These are phyloP conservation scores for Caradrina clavipalpis DNA, from an alignment of 2,888 invertebrate genomes.

Conservation along the genomic window DNA sequence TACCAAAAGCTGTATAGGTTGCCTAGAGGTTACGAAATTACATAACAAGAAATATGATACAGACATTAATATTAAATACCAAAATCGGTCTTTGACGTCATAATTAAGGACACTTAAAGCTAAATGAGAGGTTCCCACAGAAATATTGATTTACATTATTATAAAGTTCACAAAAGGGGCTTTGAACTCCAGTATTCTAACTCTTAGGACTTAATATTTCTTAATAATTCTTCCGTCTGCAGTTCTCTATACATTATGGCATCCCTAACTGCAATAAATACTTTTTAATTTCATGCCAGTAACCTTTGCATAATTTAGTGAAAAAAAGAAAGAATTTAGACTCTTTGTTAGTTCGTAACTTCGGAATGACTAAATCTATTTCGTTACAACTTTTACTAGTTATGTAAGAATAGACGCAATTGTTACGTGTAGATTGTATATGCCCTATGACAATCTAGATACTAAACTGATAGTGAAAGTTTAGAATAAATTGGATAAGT, in stretches of 20 bases:
- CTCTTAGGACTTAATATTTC: conserved; percentile 27
- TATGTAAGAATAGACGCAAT: conserved; percentile 36
- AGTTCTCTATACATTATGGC: conserved; percentile 28
- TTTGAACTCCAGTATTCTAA: conserved; percentile 51
- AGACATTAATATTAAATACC: neutral
- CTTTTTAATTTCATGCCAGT: conserved; percentile 31
- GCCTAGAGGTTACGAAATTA: conserved; percentile 13
- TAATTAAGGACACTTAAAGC: conserved; percentile 22
- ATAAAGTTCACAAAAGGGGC: conserved; percentile 47
- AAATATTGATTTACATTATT: conserved; percentile 59
- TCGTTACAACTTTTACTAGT: conserved; percentile 51
- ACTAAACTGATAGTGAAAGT: conserved; percentile 31
- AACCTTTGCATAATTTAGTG: conserved; percentile 42
- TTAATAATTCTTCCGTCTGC: conserved; percentile 28
- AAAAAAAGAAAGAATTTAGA: conserved; percentile 29
- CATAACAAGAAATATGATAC: conserved; percentile 1
- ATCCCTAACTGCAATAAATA: conserved; percentile 23
- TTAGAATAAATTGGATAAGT: neutral
- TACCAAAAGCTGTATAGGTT: conserved; percentile 5
- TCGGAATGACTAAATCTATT: conserved; percentile 37
- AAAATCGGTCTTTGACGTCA: conserved; percentile 20
- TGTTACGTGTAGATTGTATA: conserved; percentile 33
- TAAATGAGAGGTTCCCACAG: conserved; percentile 22
- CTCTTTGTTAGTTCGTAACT: conserved; percentile 34
- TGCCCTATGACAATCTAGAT: conserved; percentile 25